Percentiles rank a stretch among this genome's conserved stretches.
These are phyloP conservation scores for Stichodactyla mertensii DNA, from an alignment of 64 coral and sea anemone genomes.

Conservation along the genomic window DNA sequence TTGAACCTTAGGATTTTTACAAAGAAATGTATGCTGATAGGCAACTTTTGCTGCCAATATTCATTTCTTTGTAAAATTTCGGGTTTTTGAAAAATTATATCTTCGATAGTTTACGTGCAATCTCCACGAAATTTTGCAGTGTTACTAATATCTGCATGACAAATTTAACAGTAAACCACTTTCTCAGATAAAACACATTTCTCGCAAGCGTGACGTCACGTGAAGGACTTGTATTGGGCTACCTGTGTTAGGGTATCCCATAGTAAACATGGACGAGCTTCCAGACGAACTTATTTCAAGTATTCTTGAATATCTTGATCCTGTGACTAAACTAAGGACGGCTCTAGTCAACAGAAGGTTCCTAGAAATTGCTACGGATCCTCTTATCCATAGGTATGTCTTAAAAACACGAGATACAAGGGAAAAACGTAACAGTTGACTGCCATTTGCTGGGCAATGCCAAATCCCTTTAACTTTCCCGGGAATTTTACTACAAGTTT, in stretches of 20 bases:
- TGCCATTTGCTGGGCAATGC: neutral
- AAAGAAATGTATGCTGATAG: too few species aligned
- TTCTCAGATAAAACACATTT: too few species aligned
- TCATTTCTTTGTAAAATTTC: too few species aligned
- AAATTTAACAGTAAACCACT: too few species aligned
- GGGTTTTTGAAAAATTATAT: too few species aligned
- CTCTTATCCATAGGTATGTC: neutral
- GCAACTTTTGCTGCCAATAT: too few species aligned
- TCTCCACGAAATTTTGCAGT: too few species aligned
- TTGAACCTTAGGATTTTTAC: too few species aligned
- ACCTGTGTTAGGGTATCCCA: neutral
- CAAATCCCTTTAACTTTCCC: neutral
- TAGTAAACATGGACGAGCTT: slow-evolving; percentile 24
- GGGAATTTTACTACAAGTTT: neutral
- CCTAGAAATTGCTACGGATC: slow-evolving; percentile 19
- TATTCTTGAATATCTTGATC: slow-evolving; percentile 33
- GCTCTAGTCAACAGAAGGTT: slow-evolving; percentile 1
- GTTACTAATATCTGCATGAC: too few species aligned
- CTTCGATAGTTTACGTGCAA: too few species aligned
- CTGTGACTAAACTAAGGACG: slow-evolving; percentile 10
- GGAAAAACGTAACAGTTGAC: neutral
- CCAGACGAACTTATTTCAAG: slow-evolving; percentile 17
- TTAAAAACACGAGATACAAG: neutral
- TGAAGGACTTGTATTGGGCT: neutral
- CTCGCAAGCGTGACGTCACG: neutral